Conservation (phyloP, 2,888 invertebrate species). For the Lochmaea capreae region DNA sequence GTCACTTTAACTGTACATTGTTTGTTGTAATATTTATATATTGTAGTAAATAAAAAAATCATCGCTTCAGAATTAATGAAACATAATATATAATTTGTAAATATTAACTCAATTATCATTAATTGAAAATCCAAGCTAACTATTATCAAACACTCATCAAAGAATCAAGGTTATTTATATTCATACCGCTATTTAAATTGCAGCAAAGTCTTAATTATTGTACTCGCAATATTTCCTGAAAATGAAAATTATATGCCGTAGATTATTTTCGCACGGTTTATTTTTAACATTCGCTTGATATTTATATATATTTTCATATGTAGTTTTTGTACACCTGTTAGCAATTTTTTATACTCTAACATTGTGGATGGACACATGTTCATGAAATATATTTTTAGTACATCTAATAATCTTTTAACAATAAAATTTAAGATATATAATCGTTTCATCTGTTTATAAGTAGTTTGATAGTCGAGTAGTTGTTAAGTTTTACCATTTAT, state of each 20-base stretch:
- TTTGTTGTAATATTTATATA: too few species aligned
- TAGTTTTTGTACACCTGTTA: conserved; percentile 6
- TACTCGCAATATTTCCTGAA: conserved; percentile 7
- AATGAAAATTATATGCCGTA: conserved; percentile 4
- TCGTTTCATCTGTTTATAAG: neutral
- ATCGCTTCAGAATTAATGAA: too few species aligned
- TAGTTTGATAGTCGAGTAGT: neutral
- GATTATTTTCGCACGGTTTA: neutral
- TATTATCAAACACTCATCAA: too few species aligned
- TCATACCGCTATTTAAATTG: neutral
- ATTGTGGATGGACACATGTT: neutral
- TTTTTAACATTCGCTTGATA: neutral
- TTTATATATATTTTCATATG: neutral
- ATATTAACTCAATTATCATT: too few species aligned
- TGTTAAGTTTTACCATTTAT: too few species aligned
- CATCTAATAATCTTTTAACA: neutral
- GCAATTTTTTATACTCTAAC: neutral
- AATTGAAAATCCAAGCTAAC: too few species aligned
- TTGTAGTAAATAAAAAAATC: too few species aligned
- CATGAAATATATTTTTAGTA: neutral
- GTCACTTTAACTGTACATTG: too few species aligned
- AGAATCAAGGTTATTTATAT: too few species aligned
- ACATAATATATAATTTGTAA: too few species aligned
- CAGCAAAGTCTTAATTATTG: neutral
- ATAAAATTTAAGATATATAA: neutral